These are phyloP conservation scores for Onchidella celtica DNA, from an alignment of 2,888 invertebrate genomes.

Conservation along the genomic window DNA sequence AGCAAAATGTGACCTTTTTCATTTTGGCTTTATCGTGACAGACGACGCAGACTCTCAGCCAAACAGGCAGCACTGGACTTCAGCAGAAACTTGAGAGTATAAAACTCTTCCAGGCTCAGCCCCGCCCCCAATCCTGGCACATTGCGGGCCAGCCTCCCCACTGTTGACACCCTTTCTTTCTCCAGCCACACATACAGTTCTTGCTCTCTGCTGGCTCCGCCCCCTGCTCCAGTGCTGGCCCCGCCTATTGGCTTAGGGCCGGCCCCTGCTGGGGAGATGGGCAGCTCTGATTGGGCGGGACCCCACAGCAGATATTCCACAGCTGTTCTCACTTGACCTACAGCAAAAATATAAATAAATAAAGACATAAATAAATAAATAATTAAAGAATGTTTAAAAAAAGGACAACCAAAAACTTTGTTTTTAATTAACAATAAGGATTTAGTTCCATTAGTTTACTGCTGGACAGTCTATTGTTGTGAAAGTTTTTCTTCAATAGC, in stretches of 20 bases:
- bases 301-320: slow-evolving; percentile 74
- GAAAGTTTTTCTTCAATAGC: too few relatives aligned
- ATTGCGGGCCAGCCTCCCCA: slow-evolving; percentile 66
- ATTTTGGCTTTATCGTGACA: slow-evolving; percentile 34
- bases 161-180: slow-evolving; percentile 63
- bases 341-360: background rate
- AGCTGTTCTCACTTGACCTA: slow-evolving; percentile 67
- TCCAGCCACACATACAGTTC: slow-evolving; percentile 73
- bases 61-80: slow-evolving; percentile 71
- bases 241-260: background rate
- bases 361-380: background rate
- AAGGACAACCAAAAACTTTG: background rate
- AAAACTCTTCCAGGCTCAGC: slow-evolving; percentile 68
- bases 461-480: too few relatives aligned
- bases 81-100: slow-evolving; percentile 73
- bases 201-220: slow-evolving; percentile 63
- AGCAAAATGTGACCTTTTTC: too few relatives aligned
- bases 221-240: slow-evolving; percentile 44
- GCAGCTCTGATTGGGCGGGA: slow-evolving; percentile 56
- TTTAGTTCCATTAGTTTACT: too few relatives aligned
- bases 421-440: too few relatives aligned
- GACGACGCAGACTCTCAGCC: slow-evolving; percentile 66
- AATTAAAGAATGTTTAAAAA: background rate
- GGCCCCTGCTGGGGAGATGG: slow-evolving; percentile 13
- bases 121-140: slow-evolving; percentile 55